Conservation (phyloP, 2,113 vertebrate species). For the Recurvirostra avosetta region DNA sequence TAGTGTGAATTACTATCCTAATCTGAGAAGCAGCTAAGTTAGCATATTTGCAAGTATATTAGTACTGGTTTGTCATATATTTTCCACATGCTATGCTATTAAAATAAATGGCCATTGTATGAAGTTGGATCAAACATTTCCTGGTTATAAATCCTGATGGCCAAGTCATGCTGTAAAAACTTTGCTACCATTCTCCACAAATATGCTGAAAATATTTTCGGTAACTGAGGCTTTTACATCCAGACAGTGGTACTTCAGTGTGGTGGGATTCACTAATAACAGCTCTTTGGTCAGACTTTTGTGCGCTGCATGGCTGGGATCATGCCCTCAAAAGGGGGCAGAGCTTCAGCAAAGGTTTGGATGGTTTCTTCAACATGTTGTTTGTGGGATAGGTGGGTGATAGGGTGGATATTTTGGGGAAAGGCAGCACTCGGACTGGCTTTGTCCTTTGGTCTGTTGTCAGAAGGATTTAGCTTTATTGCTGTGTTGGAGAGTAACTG, state of each 20-base stretch:
- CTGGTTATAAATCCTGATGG: neutral
- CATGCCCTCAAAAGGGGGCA: neutral
- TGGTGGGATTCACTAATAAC: neutral
- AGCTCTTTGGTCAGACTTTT: neutral
- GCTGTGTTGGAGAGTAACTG: neutral
- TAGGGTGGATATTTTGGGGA: neutral
- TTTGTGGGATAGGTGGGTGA: neutral
- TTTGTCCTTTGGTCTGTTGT: neutral
- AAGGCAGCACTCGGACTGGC: neutral
- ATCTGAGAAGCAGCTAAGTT: neutral
- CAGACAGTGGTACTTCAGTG: neutral
- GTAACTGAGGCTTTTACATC: neutral
- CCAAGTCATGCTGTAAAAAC: neutral
- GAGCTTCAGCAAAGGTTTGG: neutral
- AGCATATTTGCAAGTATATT: neutral
- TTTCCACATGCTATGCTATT: neutral
- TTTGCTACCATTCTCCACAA: neutral
- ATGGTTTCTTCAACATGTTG: neutral
- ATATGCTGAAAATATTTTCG: neutral
- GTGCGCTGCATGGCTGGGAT: neutral
- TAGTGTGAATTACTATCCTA: neutral
- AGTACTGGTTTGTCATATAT: neutral
- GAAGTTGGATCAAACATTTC: neutral
- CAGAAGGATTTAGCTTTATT: neutral
- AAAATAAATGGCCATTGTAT: neutral